phyloP scores from a whole-genome alignment of 35 echinoderm and acorn worm genomes.

The Ophiothrix spiculata region DNA sequence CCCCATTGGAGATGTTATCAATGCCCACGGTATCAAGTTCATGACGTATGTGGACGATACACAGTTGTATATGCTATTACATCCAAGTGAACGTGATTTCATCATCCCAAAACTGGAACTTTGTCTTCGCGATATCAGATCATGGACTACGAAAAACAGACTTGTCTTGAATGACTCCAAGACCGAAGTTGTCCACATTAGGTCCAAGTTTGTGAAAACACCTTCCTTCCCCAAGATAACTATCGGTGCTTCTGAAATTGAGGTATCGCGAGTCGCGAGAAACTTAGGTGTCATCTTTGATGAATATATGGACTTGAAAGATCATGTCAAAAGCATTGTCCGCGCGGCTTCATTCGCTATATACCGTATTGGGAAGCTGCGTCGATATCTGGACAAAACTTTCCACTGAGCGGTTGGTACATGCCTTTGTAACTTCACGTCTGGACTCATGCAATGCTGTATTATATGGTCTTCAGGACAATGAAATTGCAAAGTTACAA shows the following conservation, averaged over 20 bases:
- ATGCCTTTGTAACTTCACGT: neutral
- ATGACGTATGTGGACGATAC: constrained; percentile 64
- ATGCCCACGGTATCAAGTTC: neutral
- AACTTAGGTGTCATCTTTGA: neutral
- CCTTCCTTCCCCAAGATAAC: neutral
- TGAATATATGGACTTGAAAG: neutral
- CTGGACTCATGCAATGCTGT: constrained; percentile 3
- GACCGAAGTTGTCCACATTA: constrained; percentile 26
- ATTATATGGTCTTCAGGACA: neutral
- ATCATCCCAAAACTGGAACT: constrained; percentile 17
- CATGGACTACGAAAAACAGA: constrained; percentile 13
- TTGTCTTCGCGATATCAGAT: constrained; percentile 7
- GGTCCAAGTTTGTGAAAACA: neutral
- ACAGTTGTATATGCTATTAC: constrained; percentile 24
- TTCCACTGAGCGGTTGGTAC: neutral
- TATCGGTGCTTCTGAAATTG: neutral
- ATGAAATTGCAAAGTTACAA: constrained; percentile 2
- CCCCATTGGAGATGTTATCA: constrained; percentile 4
- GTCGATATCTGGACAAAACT: neutral
- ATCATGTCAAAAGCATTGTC: neutral
- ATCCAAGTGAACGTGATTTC: neutral
- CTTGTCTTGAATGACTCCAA: constrained; percentile 8
- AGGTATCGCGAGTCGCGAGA: neutral
- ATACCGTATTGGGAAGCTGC: neutral
- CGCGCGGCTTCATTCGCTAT: neutral